phyloP scores from a whole-genome alignment of 2,797 vertebrate species.

The Onychomys torridus region DNA sequence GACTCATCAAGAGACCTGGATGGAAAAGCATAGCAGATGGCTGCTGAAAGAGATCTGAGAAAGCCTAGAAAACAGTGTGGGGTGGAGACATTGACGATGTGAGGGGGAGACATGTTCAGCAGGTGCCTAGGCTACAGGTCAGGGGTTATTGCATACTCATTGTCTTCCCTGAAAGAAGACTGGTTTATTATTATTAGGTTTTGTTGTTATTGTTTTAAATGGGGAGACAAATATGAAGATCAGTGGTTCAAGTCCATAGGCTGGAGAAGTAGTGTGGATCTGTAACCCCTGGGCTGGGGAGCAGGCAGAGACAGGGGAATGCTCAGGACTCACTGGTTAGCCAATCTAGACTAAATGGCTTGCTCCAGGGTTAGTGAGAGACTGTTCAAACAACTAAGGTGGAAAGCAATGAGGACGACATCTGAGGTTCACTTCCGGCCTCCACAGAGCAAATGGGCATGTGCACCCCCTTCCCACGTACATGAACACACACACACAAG shows the following conservation, averaged over 20 bases:
- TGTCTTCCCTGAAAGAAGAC: conserved; percentile 41
- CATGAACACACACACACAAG: not conserved
- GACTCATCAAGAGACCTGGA: conserved; percentile 68
- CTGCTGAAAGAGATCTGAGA: conserved; percentile 61
- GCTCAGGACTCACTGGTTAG: not conserved
- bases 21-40: conserved; percentile 69
- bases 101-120: not conserved
- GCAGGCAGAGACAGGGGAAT: not conserved
- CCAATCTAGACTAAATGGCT: not conserved
- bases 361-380: not conserved
- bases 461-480: not conserved
- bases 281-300: not conserved
- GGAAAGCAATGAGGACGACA: not conserved
- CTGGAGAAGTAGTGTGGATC: not conserved
- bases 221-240: not conserved
- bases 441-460: not conserved
- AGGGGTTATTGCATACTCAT: not conserved
- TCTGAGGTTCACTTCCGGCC: not conserved
- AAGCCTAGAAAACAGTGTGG: not conserved
- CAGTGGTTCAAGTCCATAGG: not conserved
- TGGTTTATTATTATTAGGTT: not conserved
- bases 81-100: not conserved
- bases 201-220: not conserved
- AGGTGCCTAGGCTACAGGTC: not conserved
- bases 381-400: not conserved